Evolutionary conservation across 2,113 vertebrate genomes (phyloP), one percentile per base, ranked within the genome.

Genomic region (Geococcyx californianus): DNA sequence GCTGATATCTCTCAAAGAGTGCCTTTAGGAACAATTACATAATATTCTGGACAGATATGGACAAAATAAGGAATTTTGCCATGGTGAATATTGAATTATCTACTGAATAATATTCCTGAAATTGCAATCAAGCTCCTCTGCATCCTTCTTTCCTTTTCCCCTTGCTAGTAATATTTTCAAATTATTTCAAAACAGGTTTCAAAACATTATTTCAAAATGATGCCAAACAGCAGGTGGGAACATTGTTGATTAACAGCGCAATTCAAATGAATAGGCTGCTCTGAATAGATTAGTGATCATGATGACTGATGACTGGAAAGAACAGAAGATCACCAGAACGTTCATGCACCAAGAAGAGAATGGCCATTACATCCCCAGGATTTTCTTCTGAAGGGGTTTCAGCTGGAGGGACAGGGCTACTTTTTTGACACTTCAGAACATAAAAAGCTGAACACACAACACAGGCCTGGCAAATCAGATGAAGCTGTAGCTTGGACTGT

Each of bases 181-280:
- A 76, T 49, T 64, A 76, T 89, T 95, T 96, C 66, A 84, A 80
- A 95, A 77, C 63, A 64, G 19, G 52, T 83, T 96, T 85, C 28
- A 69, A 92, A 88, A 45, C 29, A 63, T 68, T 68, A 36, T 66
- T 67, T 76, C 36, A 72, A 76, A 67, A 74, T 72, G 1, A 52
- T 40, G 31, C 54, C 84, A 76, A 91, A 75, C 54, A 79, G 77
- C 51, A 62, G 78, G 87, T 54, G 45, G 54, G n/a, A 87, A 40
- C 26, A 29, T 33, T 2, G 4, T 19, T 73, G 62, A 73, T 64
- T 92, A 89, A 59, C n/a, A 55, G 42, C n/a, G 14, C 8, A 23
- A 33, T 75, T 72, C 54, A 24, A 31, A 45, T 34, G 28, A 78
- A 79, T 68, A 75, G 19, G 17, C 78, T 79, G 8, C 31, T 66